Percentiles rank a stretch among this genome's conserved stretches.
These are phyloP conservation scores for Drosophila equinoxialis DNA, from an alignment of 1,140 invertebrate species.

Conservation along the genomic window DNA sequence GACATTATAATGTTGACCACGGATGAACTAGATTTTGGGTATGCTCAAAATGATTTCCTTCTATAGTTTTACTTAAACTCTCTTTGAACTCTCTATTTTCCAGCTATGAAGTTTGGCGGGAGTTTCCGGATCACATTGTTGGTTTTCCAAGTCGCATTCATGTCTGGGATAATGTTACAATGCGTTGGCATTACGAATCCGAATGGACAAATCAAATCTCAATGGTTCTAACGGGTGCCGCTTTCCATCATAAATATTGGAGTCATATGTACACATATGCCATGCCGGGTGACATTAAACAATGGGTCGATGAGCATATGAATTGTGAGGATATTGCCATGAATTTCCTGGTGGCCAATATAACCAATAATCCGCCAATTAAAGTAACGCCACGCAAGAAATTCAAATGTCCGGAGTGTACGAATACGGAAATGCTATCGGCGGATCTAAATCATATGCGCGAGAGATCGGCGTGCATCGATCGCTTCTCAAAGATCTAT, in stretches of 20 bases:
- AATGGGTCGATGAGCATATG: slow-evolving; percentile 95
- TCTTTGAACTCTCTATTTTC: slow-evolving; percentile 10
- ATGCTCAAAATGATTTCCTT: slow-evolving; percentile 30
- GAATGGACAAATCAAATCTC: slow-evolving; percentile 98
- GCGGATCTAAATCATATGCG: slow-evolving; percentile 96
- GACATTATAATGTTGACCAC: slow-evolving; percentile 97
- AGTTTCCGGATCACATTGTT: slow-evolving; percentile 96
- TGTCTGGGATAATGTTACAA: slow-evolving; percentile 93
- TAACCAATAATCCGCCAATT: slow-evolving; percentile 96
- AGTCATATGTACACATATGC: slow-evolving; percentile 93
- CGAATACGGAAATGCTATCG: slow-evolving; percentile 96
- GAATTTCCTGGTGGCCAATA: slow-evolving; percentile 95
- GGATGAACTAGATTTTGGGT: slow-evolving; percentile 96
- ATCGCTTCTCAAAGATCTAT: slow-evolving; percentile 92
- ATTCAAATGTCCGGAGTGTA: slow-evolving; percentile 98
- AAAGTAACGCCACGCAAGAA: slow-evolving; percentile 99
- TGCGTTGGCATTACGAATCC: slow-evolving; percentile 94
- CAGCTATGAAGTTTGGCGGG: slow-evolving; percentile 93
- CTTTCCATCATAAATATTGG: slow-evolving; percentile 97
- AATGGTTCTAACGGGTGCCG: slow-evolving; percentile 96
- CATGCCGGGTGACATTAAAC: slow-evolving; percentile 90
- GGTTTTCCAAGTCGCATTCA: slow-evolving; percentile 95
- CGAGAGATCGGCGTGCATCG: slow-evolving; percentile 95
- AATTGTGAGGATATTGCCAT: slow-evolving; percentile 98
- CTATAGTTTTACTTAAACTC: not conserved